Evolutionary conservation across 1,140 invertebrate species (phyloP), one percentile per base, ranked within the genome.

Genomic region (Pinna nobilis): DNA sequence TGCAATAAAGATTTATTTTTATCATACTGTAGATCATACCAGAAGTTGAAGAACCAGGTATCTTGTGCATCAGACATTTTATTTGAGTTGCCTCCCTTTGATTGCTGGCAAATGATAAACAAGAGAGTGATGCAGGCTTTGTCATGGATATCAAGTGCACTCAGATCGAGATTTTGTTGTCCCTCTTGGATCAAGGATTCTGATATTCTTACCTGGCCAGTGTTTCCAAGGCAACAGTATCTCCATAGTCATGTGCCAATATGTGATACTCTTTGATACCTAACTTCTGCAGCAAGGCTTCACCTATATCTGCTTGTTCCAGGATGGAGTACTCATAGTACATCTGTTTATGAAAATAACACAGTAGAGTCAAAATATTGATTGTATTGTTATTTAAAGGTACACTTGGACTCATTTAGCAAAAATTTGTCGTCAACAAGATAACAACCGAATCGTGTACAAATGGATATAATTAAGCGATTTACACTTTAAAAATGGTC

Each of bases 191-290:
- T 39, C 28, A 11, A 9, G 15, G 11, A 15, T 25, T 35, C 44
- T 47, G 20, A 18, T 47, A 6, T 32, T 11, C 35, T 37, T 80
- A 82, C 75, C 87, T 82, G 35, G 82, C 75, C 7, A 89, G 47
- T 30, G 89, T 50, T 64, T 90, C 88, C 65, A 86, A 80, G 28
- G 87, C 86, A 39, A 89, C 86, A 23, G 88, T 87, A 75, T 89
- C 89, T 18, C 88, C 88, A 68, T 88, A 86, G 78, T 90, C 89
- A 82, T 90, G 89, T 50, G 86, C 76, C 60, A 89, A 57, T 1
- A 90, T 33, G 70, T 89, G 88, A 30, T 85, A 73, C 11, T 77
- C 37, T 1, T 65, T 67, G 2, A 88, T 65, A 23, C 49, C 44
- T 18, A 86, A 50, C 11, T 79, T 41, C 7, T 70, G 33, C 13